Conservation (phyloP, 2,888 invertebrate genomes). For the Agonum fuliginosum region DNA sequence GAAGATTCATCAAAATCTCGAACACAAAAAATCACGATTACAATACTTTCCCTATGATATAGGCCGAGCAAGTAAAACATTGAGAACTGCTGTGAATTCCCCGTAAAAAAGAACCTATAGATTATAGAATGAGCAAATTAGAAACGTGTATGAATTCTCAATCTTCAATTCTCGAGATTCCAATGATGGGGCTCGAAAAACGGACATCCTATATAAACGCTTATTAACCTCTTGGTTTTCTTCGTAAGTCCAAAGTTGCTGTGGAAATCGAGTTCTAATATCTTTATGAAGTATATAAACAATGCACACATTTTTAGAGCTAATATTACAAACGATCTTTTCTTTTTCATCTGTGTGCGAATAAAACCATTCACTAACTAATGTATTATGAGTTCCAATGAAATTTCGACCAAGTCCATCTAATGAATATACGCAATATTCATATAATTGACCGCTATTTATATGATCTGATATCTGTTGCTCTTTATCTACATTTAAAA, state of each 20-base stretch:
- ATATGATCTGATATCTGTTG: conserved; percentile 63
- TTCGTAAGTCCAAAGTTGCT: conserved; percentile 67
- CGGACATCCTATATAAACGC: too few species aligned
- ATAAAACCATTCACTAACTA: conserved; percentile 48
- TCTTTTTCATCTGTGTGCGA: conserved; percentile 10
- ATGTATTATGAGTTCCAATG: not conserved
- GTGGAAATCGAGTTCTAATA: conserved; percentile 75
- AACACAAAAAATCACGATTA: too few species aligned
- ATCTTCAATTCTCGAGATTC: too few species aligned
- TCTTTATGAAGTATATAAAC: conserved; percentile 78
- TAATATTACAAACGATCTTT: conserved; percentile 67
- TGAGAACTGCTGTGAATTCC: too few species aligned
- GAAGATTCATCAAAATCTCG: too few species aligned
- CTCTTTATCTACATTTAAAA: conserved; percentile 77
- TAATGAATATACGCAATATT: conserved; percentile 40
- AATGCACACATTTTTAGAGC: conserved; percentile 73
- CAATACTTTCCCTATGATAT: too few species aligned
- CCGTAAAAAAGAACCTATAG: too few species aligned
- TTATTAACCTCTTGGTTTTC: conserved; percentile 63
- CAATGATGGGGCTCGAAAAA: too few species aligned
- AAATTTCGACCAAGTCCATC: conserved; percentile 1
- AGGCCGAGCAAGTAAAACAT: too few species aligned
- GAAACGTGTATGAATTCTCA: too few species aligned
- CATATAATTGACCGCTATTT: conserved; percentile 29
- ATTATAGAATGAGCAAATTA: too few species aligned